phyloP scores from a whole-genome alignment of 2,888 invertebrate genomes.

The Allacma fusca region DNA sequence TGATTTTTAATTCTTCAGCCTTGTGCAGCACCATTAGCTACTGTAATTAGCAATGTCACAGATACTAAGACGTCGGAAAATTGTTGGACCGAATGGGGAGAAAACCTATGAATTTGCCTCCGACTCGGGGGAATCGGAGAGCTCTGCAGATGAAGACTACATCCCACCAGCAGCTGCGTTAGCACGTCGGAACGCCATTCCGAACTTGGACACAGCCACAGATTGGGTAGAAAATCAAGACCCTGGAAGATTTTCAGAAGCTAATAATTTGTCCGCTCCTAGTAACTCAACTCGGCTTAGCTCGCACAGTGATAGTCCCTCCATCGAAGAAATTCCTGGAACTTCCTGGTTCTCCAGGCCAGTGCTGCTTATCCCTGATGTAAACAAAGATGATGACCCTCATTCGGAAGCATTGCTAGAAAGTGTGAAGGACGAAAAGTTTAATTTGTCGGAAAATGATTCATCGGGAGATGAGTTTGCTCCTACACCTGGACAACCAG shows the following conservation, averaged over 20 bases:
- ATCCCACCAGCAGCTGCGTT: constrained; percentile 21
- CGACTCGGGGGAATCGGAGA: constrained; percentile 10
- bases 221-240: constrained; percentile 29
- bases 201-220: constrained; percentile 33
- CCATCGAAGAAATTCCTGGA: no score
- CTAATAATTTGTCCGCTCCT: neutral
- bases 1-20: no score
- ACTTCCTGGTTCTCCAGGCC: no score
- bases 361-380: no score
- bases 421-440: no score
- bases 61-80: constrained; percentile 49
- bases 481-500: no score
- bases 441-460: no score
- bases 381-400: no score
- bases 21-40: no score
- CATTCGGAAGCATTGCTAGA: no score
- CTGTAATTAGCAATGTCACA: constrained; percentile 17
- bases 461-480: no score
- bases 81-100: constrained; percentile 50
- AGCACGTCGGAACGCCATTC: constrained; percentile 42
- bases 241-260: neutral
- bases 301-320: neutral
- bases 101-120: constrained; percentile 50
- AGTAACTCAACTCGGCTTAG: constrained; percentile 3
- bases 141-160: constrained; percentile 27